Evolutionary conservation across 2,888 invertebrate species (phyloP).

Genomic region (Anticlea derivata): DNA sequence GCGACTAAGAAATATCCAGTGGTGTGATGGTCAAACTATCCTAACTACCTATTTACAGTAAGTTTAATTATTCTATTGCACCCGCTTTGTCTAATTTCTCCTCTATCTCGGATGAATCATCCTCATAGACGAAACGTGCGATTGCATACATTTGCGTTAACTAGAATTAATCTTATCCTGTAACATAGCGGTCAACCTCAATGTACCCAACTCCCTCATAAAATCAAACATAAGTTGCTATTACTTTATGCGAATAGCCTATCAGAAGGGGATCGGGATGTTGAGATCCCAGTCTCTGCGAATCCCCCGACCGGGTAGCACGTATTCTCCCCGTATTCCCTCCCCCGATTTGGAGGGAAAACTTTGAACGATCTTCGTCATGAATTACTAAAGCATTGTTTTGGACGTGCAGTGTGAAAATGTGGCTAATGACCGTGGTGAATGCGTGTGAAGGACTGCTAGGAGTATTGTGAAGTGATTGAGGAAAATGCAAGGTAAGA

Average conservation of each 20-base stretch:
- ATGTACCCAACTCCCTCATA: conserved; percentile 42
- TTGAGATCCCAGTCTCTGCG: conserved; percentile 53
- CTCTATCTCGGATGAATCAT: too few species aligned
- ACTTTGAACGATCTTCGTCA: conserved; percentile 52
- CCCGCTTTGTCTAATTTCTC: background rate
- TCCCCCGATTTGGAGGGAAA: conserved; percentile 61
- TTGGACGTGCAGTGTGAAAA: conserved; percentile 52
- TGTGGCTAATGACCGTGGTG: conserved; percentile 41
- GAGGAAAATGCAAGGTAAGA: conserved; percentile 5
- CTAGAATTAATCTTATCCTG: conserved; percentile 27
- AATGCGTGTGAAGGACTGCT: conserved; percentile 40
- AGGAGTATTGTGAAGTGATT: conserved; percentile 40
- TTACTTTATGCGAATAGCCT: conserved; percentile 40
- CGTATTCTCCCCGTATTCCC: conserved; percentile 46
- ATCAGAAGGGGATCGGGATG: conserved; percentile 26
- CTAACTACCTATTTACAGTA: too few species aligned
- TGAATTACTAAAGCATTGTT: conserved; percentile 27
- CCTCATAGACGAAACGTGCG: conserved; percentile 3
- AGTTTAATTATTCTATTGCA: too few species aligned
- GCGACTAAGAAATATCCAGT: too few species aligned
- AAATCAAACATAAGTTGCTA: conserved; percentile 52
- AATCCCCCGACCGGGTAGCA: conserved; percentile 42
- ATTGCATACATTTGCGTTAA: conserved; percentile 11
- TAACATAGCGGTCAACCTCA: conserved; percentile 37
- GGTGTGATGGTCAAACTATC: too few species aligned